Evolutionary conservation across 2,888 invertebrate genomes (phyloP).

Genomic region (Tenthredo scrophulariae): DNA sequence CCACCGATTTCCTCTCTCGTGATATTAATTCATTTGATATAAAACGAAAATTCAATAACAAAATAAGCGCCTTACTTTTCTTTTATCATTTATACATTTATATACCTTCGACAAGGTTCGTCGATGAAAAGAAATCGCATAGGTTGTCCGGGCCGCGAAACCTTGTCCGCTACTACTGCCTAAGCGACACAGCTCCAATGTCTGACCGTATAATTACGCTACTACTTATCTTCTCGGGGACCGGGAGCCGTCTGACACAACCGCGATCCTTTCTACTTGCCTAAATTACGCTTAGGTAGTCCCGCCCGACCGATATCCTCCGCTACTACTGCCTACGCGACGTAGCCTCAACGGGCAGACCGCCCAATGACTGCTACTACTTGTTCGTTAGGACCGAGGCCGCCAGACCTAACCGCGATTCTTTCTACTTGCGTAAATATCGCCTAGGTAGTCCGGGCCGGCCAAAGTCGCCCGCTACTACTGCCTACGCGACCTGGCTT

Average conservation of each 20-base stretch:
- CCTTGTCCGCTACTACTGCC: constrained; percentile 8
- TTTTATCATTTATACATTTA: too few species aligned
- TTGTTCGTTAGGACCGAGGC: background rate
- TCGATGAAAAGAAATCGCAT: too few species aligned
- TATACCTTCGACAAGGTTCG: too few species aligned
- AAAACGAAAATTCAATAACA: background rate
- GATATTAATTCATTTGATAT: background rate
- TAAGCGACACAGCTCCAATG: background rate
- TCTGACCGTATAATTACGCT: background rate
- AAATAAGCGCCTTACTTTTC: background rate
- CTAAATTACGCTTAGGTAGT: too few species aligned
- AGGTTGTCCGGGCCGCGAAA: background rate
- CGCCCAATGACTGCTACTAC: background rate
- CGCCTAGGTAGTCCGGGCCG: background rate
- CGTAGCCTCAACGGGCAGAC: background rate
- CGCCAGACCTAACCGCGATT: background rate
- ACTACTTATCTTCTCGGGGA: background rate
- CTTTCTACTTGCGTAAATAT: background rate
- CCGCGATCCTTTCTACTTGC: background rate
- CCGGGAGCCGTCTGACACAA: background rate
- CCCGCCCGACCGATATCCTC: background rate
- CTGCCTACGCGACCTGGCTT: background rate
- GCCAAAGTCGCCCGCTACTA: background rate
- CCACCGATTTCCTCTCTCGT: too few species aligned
- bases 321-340: constrained; percentile 26